Evolutionary conservation across 2,888 invertebrate species (phyloP).

Genomic region (Agrochola circellaris): DNA sequence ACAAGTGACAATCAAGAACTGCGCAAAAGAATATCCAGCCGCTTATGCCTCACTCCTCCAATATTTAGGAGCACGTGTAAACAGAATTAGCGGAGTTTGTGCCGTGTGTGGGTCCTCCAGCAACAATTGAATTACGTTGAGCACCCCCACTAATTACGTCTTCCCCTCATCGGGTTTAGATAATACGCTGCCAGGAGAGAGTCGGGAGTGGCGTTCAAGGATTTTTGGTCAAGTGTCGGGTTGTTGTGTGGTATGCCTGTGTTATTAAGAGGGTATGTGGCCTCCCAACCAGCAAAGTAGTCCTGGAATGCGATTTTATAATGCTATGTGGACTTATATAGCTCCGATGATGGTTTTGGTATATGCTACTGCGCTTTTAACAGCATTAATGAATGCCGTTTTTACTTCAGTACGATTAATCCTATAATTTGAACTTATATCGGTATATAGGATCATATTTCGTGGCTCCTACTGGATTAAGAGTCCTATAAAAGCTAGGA

Average conservation of each 20-base stretch:
- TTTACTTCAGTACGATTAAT: too few relatives aligned
- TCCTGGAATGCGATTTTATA: too few relatives aligned
- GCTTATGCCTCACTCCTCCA: conserved; percentile 17
- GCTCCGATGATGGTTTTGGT: too few relatives aligned
- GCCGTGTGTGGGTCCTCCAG: conserved; percentile 65
- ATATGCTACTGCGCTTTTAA: too few relatives aligned
- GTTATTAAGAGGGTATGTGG: not conserved
- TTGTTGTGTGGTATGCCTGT: conserved; percentile 13
- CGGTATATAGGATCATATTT: too few relatives aligned
- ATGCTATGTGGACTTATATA: too few relatives aligned
- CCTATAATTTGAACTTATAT: too few relatives aligned
- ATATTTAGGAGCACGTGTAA: conserved; percentile 66
- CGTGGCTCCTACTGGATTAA: too few relatives aligned
- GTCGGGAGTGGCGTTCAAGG: conserved; percentile 32
- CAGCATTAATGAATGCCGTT: too few relatives aligned
- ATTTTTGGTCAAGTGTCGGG: conserved; percentile 53
- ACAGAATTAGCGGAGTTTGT: conserved; percentile 70
- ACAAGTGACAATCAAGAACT: too few relatives aligned
- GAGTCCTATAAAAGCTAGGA: too few relatives aligned
- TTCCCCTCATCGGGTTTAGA: conserved; percentile 56
- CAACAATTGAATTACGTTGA: conserved; percentile 68
- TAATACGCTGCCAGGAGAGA: conserved; percentile 46
- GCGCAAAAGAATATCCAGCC: not conserved
- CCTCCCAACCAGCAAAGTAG: too few relatives aligned
- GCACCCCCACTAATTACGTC: conserved; percentile 63